Conservation (phyloP, 2,888 invertebrate genomes). For the Xiphydria camelus region DNA sequence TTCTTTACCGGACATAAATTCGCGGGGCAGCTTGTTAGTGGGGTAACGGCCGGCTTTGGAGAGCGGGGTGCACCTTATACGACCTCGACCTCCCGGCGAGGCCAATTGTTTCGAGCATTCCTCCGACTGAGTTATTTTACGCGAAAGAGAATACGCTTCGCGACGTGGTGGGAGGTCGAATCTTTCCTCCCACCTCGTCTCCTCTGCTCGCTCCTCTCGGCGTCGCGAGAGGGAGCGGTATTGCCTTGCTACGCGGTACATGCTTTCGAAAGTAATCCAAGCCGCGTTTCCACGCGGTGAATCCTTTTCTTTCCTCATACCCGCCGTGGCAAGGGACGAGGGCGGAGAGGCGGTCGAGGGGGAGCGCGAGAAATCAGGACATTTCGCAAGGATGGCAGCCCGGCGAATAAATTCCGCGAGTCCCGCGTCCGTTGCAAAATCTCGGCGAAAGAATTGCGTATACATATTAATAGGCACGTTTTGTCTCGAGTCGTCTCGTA, state of each 20-base stretch:
- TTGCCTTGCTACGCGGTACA: no score
- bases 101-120: slow-evolving; percentile 15
- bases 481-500: slow-evolving; percentile 21
- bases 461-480: slow-evolving; percentile 21
- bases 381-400: slow-evolving; percentile 1
- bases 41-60: slow-evolving; percentile 8
- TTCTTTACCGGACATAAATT: slow-evolving; percentile 4
- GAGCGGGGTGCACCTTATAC: not conserved
- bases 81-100: slow-evolving; percentile 7
- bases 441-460: slow-evolving; percentile 17
- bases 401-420: slow-evolving; percentile 1
- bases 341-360: no score
- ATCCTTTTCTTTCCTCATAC: no score
- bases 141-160: slow-evolving; percentile 21
- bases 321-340: no score
- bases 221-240: no score
- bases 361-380: no score
- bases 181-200: not conserved
- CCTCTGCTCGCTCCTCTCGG: no score
- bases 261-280: no score
- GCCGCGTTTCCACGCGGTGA: no score
- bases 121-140: slow-evolving; percentile 33
- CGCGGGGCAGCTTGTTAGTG: slow-evolving; percentile 17
- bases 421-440: slow-evolving; percentile 14
- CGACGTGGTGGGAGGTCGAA: slow-evolving; percentile 1